These are phyloP conservation scores for Heliconius hewitsoni DNA, from an alignment of 1,140 invertebrate genomes.

Conservation along the genomic window DNA sequence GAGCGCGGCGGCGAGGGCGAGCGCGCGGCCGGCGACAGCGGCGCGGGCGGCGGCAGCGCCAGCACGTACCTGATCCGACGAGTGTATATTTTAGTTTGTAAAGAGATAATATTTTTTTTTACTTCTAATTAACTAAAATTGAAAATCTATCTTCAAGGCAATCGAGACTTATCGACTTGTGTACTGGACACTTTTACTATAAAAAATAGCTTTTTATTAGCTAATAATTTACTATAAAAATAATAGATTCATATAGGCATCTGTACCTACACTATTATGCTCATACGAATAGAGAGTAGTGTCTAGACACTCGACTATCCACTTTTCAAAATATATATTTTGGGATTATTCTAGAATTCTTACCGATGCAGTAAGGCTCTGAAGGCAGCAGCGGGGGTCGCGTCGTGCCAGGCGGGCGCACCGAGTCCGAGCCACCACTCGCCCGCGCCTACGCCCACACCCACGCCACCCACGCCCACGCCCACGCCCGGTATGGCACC, in stretches of 20 bases:
- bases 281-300: no score
- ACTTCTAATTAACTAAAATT: no score
- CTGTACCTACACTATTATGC: no score
- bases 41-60: constrained; percentile 78
- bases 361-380: constrained; percentile 66
- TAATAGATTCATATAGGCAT: no score
- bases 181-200: no score
- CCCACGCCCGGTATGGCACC: constrained; percentile 41
- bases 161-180: no score
- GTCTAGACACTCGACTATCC: no score
- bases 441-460: constrained; percentile 49
- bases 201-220: no score
- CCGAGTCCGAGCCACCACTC: constrained; percentile 70
- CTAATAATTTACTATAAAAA: no score
- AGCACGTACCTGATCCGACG: constrained; percentile 63
- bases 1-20: constrained; percentile 77
- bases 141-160: no score
- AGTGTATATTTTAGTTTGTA: no score
- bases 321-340: neutral
- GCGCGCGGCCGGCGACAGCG: constrained; percentile 67
- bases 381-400: constrained; percentile 63
- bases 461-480: constrained; percentile 45
- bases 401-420: constrained; percentile 63
- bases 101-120: no score
- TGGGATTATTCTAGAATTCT: neutral